Evolutionary conservation across 2,113 vertebrate species (phyloP).

Genomic region (Alexandromys fortis): DNA sequence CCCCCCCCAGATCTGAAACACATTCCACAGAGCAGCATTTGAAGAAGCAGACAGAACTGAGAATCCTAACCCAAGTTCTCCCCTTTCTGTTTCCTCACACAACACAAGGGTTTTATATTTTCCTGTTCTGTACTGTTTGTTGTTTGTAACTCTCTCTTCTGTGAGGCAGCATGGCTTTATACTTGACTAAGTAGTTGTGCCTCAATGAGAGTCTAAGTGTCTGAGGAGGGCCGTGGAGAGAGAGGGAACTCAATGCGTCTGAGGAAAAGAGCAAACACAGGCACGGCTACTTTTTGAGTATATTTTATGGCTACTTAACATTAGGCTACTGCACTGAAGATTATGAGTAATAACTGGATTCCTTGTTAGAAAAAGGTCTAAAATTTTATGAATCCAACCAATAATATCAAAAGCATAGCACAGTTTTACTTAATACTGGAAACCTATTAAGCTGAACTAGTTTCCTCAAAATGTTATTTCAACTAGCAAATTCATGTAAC

Average conservation of each 20-base stretch:
- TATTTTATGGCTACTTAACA: constrained; percentile 55
- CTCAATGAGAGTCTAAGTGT: not conserved
- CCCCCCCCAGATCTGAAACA: not conserved
- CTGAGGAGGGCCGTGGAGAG: not conserved
- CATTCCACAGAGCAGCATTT: accelerated
- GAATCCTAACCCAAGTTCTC: no score
- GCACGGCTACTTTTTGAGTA: not conserved
- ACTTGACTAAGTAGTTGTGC: not conserved
- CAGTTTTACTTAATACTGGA: not conserved
- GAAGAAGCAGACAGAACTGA: not conserved
- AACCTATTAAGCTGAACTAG: not conserved
- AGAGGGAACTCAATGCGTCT: accelerated
- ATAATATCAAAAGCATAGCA: not conserved
- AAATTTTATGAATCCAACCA: constrained; percentile 52
- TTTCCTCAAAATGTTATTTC: constrained; percentile 23
- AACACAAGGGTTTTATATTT: not conserved
- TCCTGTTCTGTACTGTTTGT: not conserved
- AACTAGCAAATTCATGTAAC: not conserved
- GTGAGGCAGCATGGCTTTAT: not conserved
- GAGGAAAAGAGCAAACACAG: not conserved
- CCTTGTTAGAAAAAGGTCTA: constrained; percentile 50
- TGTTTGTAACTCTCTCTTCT: constrained; percentile 42
- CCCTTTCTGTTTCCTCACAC: not conserved
- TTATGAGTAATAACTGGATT: constrained; percentile 31
- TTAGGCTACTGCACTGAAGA: not conserved